These are phyloP conservation scores for Seriola dumerili DNA, from an alignment of 2,113 vertebrate genomes.

Conservation along the genomic window DNA sequence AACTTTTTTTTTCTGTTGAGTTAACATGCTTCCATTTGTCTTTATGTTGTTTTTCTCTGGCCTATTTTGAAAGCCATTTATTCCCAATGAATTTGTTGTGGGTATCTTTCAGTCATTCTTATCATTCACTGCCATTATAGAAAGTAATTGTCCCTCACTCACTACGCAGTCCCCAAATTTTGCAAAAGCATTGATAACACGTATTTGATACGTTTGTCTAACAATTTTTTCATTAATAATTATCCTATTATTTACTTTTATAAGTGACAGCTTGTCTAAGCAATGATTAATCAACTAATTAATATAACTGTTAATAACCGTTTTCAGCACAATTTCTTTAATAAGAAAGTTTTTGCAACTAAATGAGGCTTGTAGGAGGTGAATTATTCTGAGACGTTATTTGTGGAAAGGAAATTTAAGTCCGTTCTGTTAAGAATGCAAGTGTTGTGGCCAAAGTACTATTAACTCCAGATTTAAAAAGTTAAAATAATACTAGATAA, in stretches of 20 bases:
- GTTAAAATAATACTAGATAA: background rate
- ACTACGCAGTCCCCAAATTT: background rate
- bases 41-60: background rate
- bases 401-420: background rate
- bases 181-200: background rate
- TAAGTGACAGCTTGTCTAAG: constrained; percentile 10
- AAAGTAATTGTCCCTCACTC: background rate
- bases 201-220: background rate
- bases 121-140: background rate
- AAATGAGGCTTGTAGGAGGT: background rate
- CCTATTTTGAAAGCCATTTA: background rate
- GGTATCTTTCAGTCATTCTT: background rate
- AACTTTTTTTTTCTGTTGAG: background rate
- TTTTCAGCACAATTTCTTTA: constrained; percentile 6
- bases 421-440: background rate
- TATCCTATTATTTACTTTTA: background rate
- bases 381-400: background rate
- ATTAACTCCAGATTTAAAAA: background rate
- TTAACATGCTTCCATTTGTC: background rate
- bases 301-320: background rate
- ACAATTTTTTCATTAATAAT: constrained; percentile 9
- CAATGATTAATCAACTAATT: background rate
- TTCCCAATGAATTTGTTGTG: background rate
- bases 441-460: background rate
- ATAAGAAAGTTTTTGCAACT: background rate